phyloP scores from a whole-genome alignment of 2,113 vertebrate species.

The Antidorcas marsupialis region DNA sequence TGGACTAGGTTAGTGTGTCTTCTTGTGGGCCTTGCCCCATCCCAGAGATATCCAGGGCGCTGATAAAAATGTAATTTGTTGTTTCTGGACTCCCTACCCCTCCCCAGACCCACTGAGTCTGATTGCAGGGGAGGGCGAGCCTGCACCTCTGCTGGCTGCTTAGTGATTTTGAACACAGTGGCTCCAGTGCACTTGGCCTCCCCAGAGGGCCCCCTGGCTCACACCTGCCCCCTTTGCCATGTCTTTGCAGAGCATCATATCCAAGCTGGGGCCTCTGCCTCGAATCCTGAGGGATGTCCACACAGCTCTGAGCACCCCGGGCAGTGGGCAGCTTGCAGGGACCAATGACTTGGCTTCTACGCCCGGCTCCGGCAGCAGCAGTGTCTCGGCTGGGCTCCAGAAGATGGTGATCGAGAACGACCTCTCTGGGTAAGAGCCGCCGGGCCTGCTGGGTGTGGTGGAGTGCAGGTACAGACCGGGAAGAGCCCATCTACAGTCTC shows the following conservation, averaged over 20 bases:
- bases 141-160: not conserved
- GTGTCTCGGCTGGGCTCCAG: slow-evolving; percentile 93
- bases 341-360: slow-evolving; percentile 86
- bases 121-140: fast-evolving
- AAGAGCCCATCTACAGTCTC: not conserved
- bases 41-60: not conserved
- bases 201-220: not conserved
- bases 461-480: not conserved
- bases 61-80: not conserved
- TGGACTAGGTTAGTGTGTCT: not conserved
- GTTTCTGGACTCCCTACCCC: fast-evolving
- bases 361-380: slow-evolving; percentile 83
- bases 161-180: fast-evolving
- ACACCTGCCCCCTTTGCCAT: not conserved
- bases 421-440: slow-evolving; percentile 89
- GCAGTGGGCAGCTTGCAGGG: slow-evolving; percentile 84
- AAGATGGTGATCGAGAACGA: slow-evolving; percentile 99
- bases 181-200: not conserved
- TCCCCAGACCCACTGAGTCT: not conserved
- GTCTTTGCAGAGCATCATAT: slow-evolving; percentile 83
- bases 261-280: slow-evolving; percentile 94
- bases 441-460: not conserved
- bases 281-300: slow-evolving; percentile 95
- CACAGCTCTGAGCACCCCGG: slow-evolving; percentile 89
- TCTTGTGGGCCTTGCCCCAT: not conserved